A percentile compares a stretch with the other conserved stretches of the same genome.
Evolutionary conservation across 2,888 invertebrate species (phyloP).

Genomic region (Diogma glabrata): DNA sequence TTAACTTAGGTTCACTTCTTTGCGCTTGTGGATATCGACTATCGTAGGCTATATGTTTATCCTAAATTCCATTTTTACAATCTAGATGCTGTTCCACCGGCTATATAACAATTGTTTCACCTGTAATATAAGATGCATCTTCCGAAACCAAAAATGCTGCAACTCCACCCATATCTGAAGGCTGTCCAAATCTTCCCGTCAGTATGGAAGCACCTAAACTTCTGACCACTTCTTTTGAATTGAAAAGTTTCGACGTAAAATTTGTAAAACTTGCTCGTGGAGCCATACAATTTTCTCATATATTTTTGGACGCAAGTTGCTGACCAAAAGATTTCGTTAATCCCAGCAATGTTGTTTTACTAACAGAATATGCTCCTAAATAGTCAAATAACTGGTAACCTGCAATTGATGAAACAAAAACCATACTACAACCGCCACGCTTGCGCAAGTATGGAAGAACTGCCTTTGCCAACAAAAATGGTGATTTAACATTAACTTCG

Average conservation of each 20-base stretch:
- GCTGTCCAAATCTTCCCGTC: conserved; percentile 55
- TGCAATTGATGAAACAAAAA: conserved; percentile 81
- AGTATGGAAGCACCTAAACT: conserved; percentile 46
- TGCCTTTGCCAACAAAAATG: conserved; percentile 79
- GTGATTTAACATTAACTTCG: conserved; percentile 85
- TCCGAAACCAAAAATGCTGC: conserved; percentile 75
- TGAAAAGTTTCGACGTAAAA: conserved; percentile 60
- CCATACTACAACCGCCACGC: conserved; percentile 69
- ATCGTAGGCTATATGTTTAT: too few species aligned
- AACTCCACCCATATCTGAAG: conserved; percentile 62
- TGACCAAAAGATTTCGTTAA: conserved; percentile 71
- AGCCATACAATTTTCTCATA: conserved; percentile 86
- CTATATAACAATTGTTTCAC: conserved; percentile 19
- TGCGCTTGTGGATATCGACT: too few species aligned
- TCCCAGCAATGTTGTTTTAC: conserved; percentile 86
- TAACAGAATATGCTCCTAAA: conserved; percentile 79
- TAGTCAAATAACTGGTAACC: conserved; percentile 68
- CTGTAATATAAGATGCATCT: conserved; percentile 78
- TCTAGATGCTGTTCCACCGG: conserved; percentile 64
- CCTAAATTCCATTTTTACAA: too few species aligned
- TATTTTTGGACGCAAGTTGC: conserved; percentile 67
- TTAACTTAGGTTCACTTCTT: too few species aligned
- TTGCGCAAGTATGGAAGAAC: conserved; percentile 68
- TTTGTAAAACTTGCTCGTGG: conserved; percentile 87
- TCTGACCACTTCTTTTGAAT: conserved; percentile 44